Conservation (phyloP, 2,113 vertebrate species). For the Coreoperca whiteheadi region DNA sequence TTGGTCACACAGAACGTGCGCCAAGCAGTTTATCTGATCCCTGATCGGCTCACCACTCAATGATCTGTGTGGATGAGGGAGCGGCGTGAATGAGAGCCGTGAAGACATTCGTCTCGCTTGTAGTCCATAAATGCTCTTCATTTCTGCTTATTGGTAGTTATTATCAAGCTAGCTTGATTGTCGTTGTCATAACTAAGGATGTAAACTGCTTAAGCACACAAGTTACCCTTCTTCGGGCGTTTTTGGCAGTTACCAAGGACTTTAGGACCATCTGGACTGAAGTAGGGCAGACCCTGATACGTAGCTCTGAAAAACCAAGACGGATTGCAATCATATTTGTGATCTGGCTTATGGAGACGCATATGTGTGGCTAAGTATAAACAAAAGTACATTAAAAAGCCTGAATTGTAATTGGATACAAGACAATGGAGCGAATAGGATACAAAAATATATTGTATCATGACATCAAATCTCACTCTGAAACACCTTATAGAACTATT, state of each 20-base stretch:
- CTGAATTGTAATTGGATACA: not conserved
- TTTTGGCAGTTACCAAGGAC: not conserved
- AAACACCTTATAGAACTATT: not conserved
- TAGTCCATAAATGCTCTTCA: not conserved
- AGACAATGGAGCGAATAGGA: not conserved
- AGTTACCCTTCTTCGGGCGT: not conserved
- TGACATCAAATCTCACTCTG: not conserved
- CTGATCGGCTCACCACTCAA: not conserved
- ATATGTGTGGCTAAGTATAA: not conserved
- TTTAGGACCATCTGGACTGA: not conserved
- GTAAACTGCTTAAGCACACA: not conserved
- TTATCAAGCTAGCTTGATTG: not conserved
- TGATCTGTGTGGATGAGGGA: not conserved
- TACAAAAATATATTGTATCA: not conserved
- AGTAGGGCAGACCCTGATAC: not conserved
- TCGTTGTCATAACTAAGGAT: not conserved
- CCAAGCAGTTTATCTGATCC: not conserved
- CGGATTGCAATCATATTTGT: not conserved
- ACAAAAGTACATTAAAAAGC: not conserved
- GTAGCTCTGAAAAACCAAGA: not conserved
- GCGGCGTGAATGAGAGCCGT: not conserved
- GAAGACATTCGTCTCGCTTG: not conserved
- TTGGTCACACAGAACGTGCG: not conserved
- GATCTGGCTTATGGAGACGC: not conserved
- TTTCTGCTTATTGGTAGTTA: not conserved